A percentile compares a stretch with the other conserved stretches of the same genome.
Conservation (phyloP, 2,113 vertebrate genomes). For the Montifringilla adamsi region DNA sequence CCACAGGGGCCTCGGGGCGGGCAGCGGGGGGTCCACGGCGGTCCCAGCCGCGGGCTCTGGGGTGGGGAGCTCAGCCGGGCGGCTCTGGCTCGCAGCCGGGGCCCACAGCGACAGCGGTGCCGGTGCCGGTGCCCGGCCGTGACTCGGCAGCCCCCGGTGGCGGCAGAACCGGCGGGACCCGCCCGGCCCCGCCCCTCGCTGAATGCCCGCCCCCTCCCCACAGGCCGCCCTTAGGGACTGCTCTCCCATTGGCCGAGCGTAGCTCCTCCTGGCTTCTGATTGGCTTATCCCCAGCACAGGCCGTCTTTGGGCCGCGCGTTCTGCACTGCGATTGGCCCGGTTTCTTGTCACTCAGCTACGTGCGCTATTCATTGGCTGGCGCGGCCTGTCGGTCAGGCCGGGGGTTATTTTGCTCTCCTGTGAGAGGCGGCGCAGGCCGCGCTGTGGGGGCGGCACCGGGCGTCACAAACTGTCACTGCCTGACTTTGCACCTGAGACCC, state of each 20-base stretch:
- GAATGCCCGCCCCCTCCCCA: neutral
- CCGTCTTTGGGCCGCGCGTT: neutral
- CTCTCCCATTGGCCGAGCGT: constrained; percentile 43
- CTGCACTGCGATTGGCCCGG: accelerated
- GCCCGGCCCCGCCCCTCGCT: neutral
- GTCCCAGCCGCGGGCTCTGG: accelerated
- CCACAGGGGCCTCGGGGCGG: accelerated
- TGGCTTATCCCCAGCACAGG: neutral
- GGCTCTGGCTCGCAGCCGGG: no score
- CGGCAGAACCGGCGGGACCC: accelerated
- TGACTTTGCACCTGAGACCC: no score
- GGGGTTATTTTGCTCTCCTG: neutral
- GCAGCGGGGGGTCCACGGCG: accelerated
- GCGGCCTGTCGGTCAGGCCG: accelerated
- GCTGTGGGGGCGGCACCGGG: neutral
- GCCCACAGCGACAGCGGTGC: no score
- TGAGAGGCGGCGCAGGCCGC: neutral
- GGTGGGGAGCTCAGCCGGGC: neutral
- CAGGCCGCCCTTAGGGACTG: neutral
- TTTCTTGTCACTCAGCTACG: accelerated
- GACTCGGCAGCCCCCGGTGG: neutral
- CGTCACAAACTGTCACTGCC: neutral
- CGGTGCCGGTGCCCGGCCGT: neutral
- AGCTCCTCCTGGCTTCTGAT: neutral
- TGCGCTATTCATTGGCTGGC: neutral